Conservation (phyloP, 2,888 invertebrate species). For the Neelides folsomi region DNA sequence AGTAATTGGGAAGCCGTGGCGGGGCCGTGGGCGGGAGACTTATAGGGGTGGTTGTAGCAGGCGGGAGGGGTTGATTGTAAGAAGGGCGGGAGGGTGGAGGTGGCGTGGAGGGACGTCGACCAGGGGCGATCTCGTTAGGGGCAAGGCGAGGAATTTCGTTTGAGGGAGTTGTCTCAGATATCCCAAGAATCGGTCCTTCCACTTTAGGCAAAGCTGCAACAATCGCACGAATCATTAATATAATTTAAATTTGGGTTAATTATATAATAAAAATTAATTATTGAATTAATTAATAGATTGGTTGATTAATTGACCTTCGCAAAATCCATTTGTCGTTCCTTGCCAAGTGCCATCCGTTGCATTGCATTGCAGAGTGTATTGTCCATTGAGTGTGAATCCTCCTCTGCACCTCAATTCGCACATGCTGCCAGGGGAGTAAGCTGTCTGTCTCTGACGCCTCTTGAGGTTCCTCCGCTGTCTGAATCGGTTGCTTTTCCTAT, state of each 20-base stretch:
- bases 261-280: too few relatives aligned
- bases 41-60: slow-evolving; percentile 9
- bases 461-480: slow-evolving; percentile 25
- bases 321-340: slow-evolving; percentile 29
- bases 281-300: too few relatives aligned
- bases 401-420: slow-evolving; percentile 31
- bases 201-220: slow-evolving; percentile 9
- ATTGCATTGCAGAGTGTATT: slow-evolving; percentile 32
- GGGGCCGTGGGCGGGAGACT: background rate
- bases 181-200: slow-evolving; percentile 8
- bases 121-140: slow-evolving; percentile 11
- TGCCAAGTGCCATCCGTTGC: slow-evolving; percentile 28
- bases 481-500: slow-evolving; percentile 19
- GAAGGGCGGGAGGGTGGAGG: slow-evolving; percentile 7
- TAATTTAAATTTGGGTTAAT: background rate
- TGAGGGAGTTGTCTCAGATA: slow-evolving; percentile 22
- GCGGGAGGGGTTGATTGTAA: slow-evolving; percentile 3
- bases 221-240: background rate
- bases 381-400: slow-evolving; percentile 29
- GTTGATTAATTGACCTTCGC: too few relatives aligned
- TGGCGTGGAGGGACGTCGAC: slow-evolving; percentile 9
- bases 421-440: slow-evolving; percentile 31
- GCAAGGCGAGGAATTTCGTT: slow-evolving; percentile 31
- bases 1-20: background rate
- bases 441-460: slow-evolving; percentile 26